These are phyloP conservation scores for Zaprionus lineosus DNA, from an alignment of 2,888 invertebrate species.

Conservation along the genomic window DNA sequence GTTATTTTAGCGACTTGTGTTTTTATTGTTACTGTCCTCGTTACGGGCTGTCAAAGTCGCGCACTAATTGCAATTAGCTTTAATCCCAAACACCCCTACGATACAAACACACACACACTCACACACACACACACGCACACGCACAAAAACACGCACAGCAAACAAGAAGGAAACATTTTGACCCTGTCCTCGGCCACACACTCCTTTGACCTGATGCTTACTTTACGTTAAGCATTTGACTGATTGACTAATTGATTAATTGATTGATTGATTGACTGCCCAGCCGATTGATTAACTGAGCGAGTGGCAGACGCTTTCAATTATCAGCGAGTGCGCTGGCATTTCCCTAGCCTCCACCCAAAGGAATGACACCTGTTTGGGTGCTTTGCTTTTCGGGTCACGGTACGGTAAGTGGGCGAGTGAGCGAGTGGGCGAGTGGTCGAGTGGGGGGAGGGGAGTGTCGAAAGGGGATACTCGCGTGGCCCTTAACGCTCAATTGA, in stretches of 20 bases:
- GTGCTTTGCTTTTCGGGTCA: too few relatives aligned
- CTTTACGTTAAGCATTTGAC: conserved; percentile 1
- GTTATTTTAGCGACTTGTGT: neutral
- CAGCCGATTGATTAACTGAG: conserved; percentile 49
- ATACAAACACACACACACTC: neutral
- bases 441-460: neutral
- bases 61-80: conserved; percentile 59
- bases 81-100: conserved; percentile 12
- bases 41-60: conserved; percentile 40
- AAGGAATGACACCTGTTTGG: neutral
- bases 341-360: conserved; percentile 9
- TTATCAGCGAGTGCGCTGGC: too few relatives aligned
- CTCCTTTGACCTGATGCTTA: conserved; percentile 12
- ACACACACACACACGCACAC: conserved; percentile 3
- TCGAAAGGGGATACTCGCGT: conserved; percentile 5
- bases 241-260: conserved; percentile 54
- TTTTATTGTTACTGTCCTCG: neutral
- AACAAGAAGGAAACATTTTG: too few relatives aligned
- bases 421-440: neutral
- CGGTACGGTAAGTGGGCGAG: too few relatives aligned
- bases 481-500: conserved; percentile 69
- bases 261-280: conserved; percentile 48
- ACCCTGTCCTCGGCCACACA: neutral
- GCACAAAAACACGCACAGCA: too few relatives aligned
- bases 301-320: conserved; percentile 36